Evolutionary conservation across 2,113 vertebrate species (phyloP).

Genomic region (Varanus salvator): DNA sequence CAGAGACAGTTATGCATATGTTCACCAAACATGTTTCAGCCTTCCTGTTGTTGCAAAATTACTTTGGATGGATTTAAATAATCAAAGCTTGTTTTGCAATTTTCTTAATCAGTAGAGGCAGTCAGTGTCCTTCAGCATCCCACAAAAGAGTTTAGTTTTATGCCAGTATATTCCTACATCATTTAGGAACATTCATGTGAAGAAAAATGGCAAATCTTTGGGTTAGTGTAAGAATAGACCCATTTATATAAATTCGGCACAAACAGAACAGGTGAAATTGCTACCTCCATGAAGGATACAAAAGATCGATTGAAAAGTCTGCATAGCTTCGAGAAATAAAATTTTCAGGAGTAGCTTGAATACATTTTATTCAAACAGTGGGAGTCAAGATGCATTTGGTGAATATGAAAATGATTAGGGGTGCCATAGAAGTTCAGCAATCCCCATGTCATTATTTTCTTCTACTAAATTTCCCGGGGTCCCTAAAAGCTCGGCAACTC

Average conservation of each 20-base stretch:
- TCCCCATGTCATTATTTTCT: neutral
- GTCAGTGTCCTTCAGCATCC: neutral
- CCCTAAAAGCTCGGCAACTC: no score
- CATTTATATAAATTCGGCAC: neutral
- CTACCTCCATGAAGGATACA: neutral
- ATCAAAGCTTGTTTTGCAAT: neutral
- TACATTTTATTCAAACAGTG: neutral
- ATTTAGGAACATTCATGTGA: neutral
- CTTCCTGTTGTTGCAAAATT: no score
- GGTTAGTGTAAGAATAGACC: neutral
- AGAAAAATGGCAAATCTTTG: neutral
- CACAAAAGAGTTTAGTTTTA: neutral
- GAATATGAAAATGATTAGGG: neutral
- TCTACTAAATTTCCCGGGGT: neutral
- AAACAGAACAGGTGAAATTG: neutral
- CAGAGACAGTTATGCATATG: no score
- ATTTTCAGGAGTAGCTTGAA: neutral
- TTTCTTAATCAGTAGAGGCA: neutral
- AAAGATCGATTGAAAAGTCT: neutral
- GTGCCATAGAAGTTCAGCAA: neutral
- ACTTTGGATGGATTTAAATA: neutral
- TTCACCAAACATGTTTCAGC: no score
- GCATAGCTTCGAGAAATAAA: neutral
- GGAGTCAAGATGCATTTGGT: neutral
- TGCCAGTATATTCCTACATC: neutral